Base-by-base conservation (phyloP, 2,113 vertebrate species). In the Oxyura jamaicensis region DNA sequence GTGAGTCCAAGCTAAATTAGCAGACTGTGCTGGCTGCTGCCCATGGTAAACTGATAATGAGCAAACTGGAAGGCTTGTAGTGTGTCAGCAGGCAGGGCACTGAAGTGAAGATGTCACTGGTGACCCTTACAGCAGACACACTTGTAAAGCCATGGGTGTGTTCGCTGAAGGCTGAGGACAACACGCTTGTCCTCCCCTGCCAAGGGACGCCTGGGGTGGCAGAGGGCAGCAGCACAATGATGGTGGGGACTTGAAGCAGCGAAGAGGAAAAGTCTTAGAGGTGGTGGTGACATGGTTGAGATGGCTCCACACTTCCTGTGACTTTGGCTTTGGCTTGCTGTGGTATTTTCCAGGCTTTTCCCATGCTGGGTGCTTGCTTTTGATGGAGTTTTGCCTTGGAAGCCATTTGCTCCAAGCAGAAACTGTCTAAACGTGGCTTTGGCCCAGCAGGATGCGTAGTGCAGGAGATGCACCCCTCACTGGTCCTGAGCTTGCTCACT, bases 241-340 rank as follows among this genome's bases (percentile, higher is more conserved):
- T 21, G 53, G 6, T 17, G 13, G 42, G 36, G 63, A 59, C 16
- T 56, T 5, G 14, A 52, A 41, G 56, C 52, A 26, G 36, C 13
- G 11, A 23, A 67, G 33, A 22, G 41, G 23, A 65, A 35, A 0
- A 18, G 16, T 23, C 42, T 29, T 42, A 11, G 17, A 52, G 31
- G 14, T 22, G 35, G 17, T 12, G 14, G 41, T 50, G 63, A n/a
- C 48, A 10, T 50, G 63, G 69, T 4, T 29, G 15, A 14, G 84
- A 8, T 0, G 3, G 50, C 39, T 33, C 68, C 28, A 2, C 12
- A 4, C 35, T 56, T 53, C 50, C 77, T 21, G 3, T 0, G 1
- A 28, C 21, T 33, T n/a, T 29, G 19, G 3, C 0, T 92, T 58
- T 83, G 83, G 11, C 13, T 50, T 41, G 17, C 6, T 19, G 22